Evolutionary conservation across 2,113 vertebrate species (phyloP).

Genomic region (Xiphias gladius): DNA sequence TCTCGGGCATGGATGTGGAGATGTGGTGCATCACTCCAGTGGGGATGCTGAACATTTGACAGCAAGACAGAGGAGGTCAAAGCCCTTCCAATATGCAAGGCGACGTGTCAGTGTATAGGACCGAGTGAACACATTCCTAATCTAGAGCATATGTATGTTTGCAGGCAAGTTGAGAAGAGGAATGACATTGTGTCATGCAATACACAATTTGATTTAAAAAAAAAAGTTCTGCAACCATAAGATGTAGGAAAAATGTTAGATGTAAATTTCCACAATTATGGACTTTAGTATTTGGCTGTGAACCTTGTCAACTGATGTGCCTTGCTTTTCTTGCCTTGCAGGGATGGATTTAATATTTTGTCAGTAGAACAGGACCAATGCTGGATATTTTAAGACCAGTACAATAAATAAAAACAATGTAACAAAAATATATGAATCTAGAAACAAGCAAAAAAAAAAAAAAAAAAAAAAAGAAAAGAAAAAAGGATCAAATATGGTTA

Average conservation of each 20-base stretch:
- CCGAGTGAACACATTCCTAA: neutral
- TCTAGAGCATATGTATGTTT: neutral
- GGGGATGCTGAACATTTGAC: conserved; percentile 31
- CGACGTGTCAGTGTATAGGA: conserved; percentile 10
- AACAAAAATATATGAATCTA: too few relatives aligned
- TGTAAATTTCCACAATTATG: too few relatives aligned
- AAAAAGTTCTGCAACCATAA: neutral
- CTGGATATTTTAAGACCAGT: too few relatives aligned
- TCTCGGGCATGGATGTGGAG: neutral
- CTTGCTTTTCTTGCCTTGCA: neutral
- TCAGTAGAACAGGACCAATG: too few relatives aligned
- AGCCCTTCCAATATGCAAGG: conserved; percentile 38
- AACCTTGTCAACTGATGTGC: neutral
- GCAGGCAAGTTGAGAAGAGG: neutral
- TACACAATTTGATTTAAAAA: neutral
- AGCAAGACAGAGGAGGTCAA: conserved; percentile 17
- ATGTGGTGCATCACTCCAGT: conserved; percentile 23
- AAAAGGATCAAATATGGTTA: too few relatives aligned
- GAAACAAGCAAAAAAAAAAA: too few relatives aligned
- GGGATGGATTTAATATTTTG: too few relatives aligned
- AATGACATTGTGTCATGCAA: neutral
- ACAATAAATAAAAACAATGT: too few relatives aligned
- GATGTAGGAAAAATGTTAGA: neutral
- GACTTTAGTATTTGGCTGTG: neutral
- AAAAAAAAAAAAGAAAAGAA: too few relatives aligned